Evolutionary conservation across 2,797 vertebrate genomes (phyloP), one percentile per base, ranked within the genome.

Genomic region (Gymnocypris eckloni): DNA sequence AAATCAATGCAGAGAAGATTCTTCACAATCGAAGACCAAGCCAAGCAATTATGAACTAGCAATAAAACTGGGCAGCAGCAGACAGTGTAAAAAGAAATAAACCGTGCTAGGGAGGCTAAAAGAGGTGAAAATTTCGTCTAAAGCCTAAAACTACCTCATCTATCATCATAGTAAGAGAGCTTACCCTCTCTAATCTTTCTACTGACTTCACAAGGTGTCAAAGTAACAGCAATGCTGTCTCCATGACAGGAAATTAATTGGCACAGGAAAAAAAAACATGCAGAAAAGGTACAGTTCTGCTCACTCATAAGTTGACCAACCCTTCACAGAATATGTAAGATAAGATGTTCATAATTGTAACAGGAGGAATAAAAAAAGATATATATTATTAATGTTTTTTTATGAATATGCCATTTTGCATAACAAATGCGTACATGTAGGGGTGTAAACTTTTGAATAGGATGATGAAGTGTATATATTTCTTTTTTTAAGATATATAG

Each of bases 11-110:
- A 81, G 75, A 61, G 79, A 80, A 83, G 59, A 87, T 90, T 88
- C 45, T 50, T 89, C 79, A 72, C 69, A 88, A 88, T 73, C 41
- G 66, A 84, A 81, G 61, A 84, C 78, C 67, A 85, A 84, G 86
- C 61, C 80, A 86, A 88, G 73, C 77, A 86, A 87, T 86, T 88
- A 87, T 89, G 73, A 87, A 82, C 83, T 71, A 67, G 82, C 88
- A 89, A 88, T 86, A 89, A 86, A 81, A 88, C 88, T 80, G 71
- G 76, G 64, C 39, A 56, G 78, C 86, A 84, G 70, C 75, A 75
- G 78, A 84, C 50, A 75, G 52, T 73, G 37, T 33, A 81, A 64
- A 54, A 72, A 76, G 33, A 37, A 48, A 64, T 15, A 64, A 28
- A 28, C 11, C 25, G 70, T 84, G 59, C 28, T 18, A 59, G 48